Evolutionary conservation across 2,797 vertebrate genomes (phyloP).

Genomic region (Alca torda): DNA sequence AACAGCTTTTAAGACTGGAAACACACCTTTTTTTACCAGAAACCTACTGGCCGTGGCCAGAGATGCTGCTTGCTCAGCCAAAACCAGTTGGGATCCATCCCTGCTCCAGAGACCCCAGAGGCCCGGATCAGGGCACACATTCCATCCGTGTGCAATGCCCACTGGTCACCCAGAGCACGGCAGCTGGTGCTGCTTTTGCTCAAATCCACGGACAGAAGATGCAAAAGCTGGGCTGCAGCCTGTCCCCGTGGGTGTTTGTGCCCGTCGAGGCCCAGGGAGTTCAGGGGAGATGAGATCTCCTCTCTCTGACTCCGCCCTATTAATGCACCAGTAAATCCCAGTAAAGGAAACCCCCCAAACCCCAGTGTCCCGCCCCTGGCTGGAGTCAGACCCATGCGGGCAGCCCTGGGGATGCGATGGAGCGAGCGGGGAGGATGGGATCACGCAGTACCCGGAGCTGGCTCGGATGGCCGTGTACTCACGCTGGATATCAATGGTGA

Average conservation of each 20-base stretch:
- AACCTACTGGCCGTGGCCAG: background rate
- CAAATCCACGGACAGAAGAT: accelerated
- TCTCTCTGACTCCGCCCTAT: background rate
- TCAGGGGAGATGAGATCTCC: background rate
- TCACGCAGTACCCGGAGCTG: background rate
- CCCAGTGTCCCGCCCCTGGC: background rate
- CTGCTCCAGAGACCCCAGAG: background rate
- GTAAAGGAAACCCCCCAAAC: background rate
- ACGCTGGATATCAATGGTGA: constrained; percentile 98
- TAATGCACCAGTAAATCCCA: background rate
- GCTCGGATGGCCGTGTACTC: constrained; percentile 55
- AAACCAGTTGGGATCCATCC: background rate
- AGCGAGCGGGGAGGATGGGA: background rate
- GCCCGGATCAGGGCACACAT: background rate
- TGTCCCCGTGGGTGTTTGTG: accelerated
- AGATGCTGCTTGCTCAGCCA: background rate
- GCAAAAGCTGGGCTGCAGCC: background rate
- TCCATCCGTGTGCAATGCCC: accelerated
- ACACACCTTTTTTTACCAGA: accelerated
- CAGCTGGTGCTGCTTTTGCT: background rate
- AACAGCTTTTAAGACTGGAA: background rate
- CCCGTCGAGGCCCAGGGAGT: background rate
- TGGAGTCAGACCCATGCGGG: accelerated
- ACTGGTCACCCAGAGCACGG: background rate
- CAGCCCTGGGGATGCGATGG: background rate